Evolutionary conservation across 2,113 vertebrate species (phyloP), one percentile per base, ranked within the genome.

Genomic region (Antigone vipio): DNA sequence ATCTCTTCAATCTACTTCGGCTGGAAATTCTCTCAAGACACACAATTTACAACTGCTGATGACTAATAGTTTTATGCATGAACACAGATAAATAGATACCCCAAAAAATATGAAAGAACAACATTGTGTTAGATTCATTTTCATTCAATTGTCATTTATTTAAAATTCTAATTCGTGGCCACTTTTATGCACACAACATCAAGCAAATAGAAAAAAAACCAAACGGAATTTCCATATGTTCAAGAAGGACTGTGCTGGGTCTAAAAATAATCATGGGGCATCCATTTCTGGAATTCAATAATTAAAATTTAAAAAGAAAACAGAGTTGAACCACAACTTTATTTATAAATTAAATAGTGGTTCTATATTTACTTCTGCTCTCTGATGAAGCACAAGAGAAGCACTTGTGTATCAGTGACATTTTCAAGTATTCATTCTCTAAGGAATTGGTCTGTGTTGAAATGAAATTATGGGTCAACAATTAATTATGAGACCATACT

Each of bases 1-100:
- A 45, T 56, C 10, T 71, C 24, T 92, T 94, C 80, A 92, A 50
- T 53, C 42, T 69, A 73, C 74, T 83, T 74, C 18, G 85, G 58
- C 20, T 73, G 76, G 89, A 95, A 93, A 91, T 75, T 92, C 95
- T 95, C 26, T 47, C 34, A 85, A 87, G 38, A 72, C 26, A 72
- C 11, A 85, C 75, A 89, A 79, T 4, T 2, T 72, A 21, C 26
- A 62, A 18, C 32, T 85, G 69, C 19, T 47, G 69, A 69, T 96
- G 88, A 91, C 74, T 93, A 76, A 92, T 38, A 38, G 7, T 64
- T 84, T 72, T n/a, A 76, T 17, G 17, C 24, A 60, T n/a, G 20
- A 82, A 62, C 27, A 47, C 9, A 60, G 66, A 66, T 5, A 73
- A 88, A 91, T 12, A 16, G 6, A 27, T 27, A 47, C 6, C 11